A percentile compares a stretch with the other conserved stretches of the same genome.
These are phyloP conservation scores for Alcedo atthis DNA, from an alignment of 2,797 vertebrate genomes.

Conservation along the genomic window DNA sequence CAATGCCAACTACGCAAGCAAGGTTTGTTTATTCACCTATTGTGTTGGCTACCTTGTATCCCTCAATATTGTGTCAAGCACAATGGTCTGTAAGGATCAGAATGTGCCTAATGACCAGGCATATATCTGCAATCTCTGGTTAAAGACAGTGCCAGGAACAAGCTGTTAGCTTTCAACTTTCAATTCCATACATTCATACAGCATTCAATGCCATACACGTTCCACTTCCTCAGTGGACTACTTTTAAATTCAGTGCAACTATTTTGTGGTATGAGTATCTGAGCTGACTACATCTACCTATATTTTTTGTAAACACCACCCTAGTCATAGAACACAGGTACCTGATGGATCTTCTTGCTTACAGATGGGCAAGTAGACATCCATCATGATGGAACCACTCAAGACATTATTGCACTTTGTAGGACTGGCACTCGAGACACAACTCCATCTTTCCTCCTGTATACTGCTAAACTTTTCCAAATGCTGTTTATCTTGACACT, in stretches of 20 bases:
- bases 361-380: not conserved
- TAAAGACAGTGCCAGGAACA: not conserved
- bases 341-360: not conserved
- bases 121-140: not conserved
- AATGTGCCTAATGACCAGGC: not conserved
- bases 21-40: not conserved
- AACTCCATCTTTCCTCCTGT: not conserved
- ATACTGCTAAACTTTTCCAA: not conserved
- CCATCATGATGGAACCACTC: fast-evolving
- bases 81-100: not conserved
- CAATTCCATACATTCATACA: not conserved
- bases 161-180: not conserved
- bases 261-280: not conserved
- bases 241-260: not conserved
- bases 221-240: not conserved
- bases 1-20: not conserved
- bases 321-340: not conserved
- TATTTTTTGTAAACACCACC: not conserved
- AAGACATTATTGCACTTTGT: not conserved
- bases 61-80: not conserved
- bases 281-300: not conserved
- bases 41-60: not conserved
- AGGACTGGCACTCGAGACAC: not conserved
- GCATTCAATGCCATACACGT: not conserved
- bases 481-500: not conserved